Base-by-base conservation (phyloP, 2,888 invertebrate genomes). In the Frankliniella intonsa region DNA sequence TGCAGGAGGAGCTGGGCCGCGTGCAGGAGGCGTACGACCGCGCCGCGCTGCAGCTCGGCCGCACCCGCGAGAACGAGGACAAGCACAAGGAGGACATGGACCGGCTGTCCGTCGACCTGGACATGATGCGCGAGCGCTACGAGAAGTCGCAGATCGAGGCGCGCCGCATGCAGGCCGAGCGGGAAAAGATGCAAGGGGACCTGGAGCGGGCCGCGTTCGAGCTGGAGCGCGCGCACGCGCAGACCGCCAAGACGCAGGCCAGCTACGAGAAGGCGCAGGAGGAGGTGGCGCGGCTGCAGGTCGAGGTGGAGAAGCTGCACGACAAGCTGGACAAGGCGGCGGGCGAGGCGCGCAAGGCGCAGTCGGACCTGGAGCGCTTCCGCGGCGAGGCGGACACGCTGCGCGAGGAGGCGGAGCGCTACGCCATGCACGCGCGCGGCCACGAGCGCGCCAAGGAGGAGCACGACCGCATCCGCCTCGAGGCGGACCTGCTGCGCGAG, bases 1-100 rank as follows among this genome's bases (percentile, higher is more conserved):
- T 95, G 25, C 95, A 96, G 88, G 96, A 97, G 85, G 97, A 97
- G 87, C 90, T 95, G 84, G 92, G 94, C 81, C 92, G 95, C 83
- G 88, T 96, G 82, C 96, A 97, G 87, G 97, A 97, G 89, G 92
- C 95, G 90, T 96, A 96, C 87, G 96, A 97, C 86, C 91, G 97
- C 84, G 94, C 95, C 22, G 93, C 95, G 17, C 90, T 97, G 85
- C 96, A 97, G 87, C 89, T 97, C 50, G 93, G 93, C 83, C 92
- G 97, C 85, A 93, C 95, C 82, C 96, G 96, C 88, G 97, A 97
- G 88, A 92, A 93, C 85, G 97, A 97, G 89, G 97, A 97, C 85
- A 97, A 97, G 87, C 93, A 95, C 50, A 95, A 96, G 86, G 94
- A 95, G 86, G 95, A 94, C 85, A 90, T 94, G 86, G 95, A 94